Base-by-base conservation (phyloP, 2,797 vertebrate species). In the Hyperoplus immaculatus region DNA sequence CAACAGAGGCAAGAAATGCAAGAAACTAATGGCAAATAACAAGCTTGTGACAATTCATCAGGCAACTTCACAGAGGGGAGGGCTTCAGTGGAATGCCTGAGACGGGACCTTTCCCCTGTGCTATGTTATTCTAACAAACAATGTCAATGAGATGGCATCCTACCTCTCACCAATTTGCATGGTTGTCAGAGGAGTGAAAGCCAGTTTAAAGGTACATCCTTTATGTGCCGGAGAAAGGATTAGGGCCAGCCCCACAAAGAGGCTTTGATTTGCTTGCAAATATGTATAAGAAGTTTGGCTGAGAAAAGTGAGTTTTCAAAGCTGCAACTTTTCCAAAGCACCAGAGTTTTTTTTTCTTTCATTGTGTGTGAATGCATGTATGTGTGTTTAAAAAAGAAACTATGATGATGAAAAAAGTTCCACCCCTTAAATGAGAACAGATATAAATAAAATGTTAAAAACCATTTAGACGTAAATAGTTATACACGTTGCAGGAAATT, bases 191-290 rank as follows among this genome's bases (percentile, higher is more conserved):
- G 90, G 87, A 92, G 88, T 95, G 95, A 96, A 95, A 95, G 95
- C 92, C 90, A 93, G 94, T 96, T 96, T 96, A 95, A 96, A 96
- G 95, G 95, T 95, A 94, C 94, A 95, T 95, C 94, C 94, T 96
- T 96, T 94, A 96, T 95, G 92, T 95, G 94, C 93, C 88, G 92
- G 92, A 94, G 94, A 95, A 95, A 95, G 93, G 95, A 95, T 95
- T 95, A 95, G 94, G 92, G 89, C 93, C 93, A 92, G 89, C 87
- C 90, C 77, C 93, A 95, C 94, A 96, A 95, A 95, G 94, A 93
- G 89, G 92, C 95, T 96, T 96, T 96, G 94, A 95, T 96, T 95
- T 91, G 91, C 90, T 93, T 93, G 91, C 92, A 94, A 94, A 95
- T 93, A 95, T 94, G 92, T 93, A 93, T 93, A 92, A 92, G 93